Evolutionary conservation across 64 coral and sea anemone species (phyloP).

Genomic region (Pocillopora damicornis): DNA sequence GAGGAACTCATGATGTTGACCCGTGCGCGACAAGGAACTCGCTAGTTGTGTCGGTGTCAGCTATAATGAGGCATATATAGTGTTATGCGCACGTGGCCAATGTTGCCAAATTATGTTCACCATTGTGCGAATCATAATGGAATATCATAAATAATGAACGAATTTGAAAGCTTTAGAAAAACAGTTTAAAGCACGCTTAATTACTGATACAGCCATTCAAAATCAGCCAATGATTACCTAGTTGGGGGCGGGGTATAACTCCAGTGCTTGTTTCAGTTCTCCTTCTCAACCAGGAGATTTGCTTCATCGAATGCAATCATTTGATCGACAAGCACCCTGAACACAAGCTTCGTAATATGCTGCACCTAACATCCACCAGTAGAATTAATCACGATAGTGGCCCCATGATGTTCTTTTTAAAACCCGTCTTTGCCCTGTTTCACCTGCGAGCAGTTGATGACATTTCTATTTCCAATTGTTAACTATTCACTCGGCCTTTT

Average conservation of each 20-base stretch:
- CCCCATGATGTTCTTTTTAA: constrained; percentile 87
- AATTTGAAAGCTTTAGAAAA: constrained; percentile 93
- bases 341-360: background rate
- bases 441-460: constrained; percentile 77
- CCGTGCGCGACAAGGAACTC: background rate
- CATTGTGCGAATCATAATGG: constrained; percentile 92
- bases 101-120: constrained; percentile 85
- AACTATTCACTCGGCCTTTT: constrained; percentile 90
- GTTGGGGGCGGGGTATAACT: constrained; percentile 14
- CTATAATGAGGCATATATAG: constrained; percentile 64
- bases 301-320: background rate
- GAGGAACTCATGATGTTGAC: constrained; percentile 81
- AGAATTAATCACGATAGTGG: constrained; percentile 11
- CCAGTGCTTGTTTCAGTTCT: background rate
- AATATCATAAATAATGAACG: constrained; percentile 98
- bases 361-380: background rate
- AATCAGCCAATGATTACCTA: constrained; percentile 32
- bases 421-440: constrained; percentile 57
- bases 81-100: constrained; percentile 82
- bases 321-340: constrained; percentile 6
- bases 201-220: constrained; percentile 83
- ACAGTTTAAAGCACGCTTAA: constrained; percentile 95
- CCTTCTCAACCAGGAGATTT: background rate
- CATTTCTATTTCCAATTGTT: constrained; percentile 94
- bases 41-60: constrained; percentile 39